Conservation (phyloP, 2,113 vertebrate genomes). For the Pipa parva region DNA sequence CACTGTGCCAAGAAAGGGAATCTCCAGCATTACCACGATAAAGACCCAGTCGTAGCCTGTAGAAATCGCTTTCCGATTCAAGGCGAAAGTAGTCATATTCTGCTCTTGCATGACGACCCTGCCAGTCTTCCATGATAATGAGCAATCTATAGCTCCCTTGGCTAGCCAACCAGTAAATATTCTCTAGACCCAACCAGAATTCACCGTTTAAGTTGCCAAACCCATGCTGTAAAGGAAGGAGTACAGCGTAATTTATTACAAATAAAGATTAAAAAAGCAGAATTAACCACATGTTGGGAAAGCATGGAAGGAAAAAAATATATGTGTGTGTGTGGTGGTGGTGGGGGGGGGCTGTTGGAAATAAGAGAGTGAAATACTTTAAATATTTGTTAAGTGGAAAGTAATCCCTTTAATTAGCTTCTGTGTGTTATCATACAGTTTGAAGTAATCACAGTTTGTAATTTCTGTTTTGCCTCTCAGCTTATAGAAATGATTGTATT, state of each 20-base stretch:
- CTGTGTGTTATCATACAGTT: too few species aligned
- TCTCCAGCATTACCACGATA: conserved; percentile 81
- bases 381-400: too few species aligned
- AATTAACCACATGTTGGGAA: not conserved
- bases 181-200: conserved; percentile 85
- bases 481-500: too few species aligned
- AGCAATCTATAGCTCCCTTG: conserved; percentile 71
- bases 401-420: too few species aligned
- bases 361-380: too few species aligned
- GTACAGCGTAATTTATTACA: too few species aligned
- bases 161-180: conserved; percentile 73
- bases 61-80: conserved; percentile 80
- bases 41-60: conserved; percentile 76
- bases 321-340: too few species aligned
- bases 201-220: conserved; percentile 83
- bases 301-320: not conserved
- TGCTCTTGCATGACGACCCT: conserved; percentile 70
- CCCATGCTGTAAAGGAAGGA: conserved; percentile 63
- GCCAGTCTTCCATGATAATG: conserved; percentile 82
- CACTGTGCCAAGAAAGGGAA: conserved; percentile 86
- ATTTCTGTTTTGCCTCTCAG: too few species aligned
- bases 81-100: conserved; percentile 76
- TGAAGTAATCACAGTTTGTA: too few species aligned
- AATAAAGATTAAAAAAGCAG: not conserved
- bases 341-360: too few species aligned